phyloP scores from a whole-genome alignment of 1,140 invertebrate genomes.

The Halictus rubicundus region DNA sequence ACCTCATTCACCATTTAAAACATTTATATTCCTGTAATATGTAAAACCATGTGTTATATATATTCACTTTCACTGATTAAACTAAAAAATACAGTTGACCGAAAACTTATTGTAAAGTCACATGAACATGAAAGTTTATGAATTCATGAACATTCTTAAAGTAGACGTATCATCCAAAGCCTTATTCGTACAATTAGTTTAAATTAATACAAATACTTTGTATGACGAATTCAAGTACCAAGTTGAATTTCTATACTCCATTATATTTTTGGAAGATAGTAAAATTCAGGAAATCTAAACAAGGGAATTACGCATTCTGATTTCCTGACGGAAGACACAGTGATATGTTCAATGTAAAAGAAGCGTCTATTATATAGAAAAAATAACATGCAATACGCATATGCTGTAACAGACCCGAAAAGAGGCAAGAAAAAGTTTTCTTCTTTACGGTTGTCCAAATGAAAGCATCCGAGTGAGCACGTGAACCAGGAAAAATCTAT shows the following conservation, averaged over 20 bases:
- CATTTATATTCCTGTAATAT: neutral
- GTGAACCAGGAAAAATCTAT: conserved; percentile 52
- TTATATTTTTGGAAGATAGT: neutral
- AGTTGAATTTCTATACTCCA: neutral
- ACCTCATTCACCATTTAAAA: conserved; percentile 1
- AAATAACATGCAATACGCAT: conserved; percentile 7
- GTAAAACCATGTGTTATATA: neutral
- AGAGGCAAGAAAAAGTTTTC: neutral
- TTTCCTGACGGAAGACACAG: conserved; percentile 2
- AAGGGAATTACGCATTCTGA: neutral
- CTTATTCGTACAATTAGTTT: conserved; percentile 2
- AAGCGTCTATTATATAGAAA: neutral
- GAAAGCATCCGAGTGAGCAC: conserved; percentile 11
- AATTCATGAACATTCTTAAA: neutral
- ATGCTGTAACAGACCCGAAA: neutral
- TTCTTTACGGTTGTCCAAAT: neutral
- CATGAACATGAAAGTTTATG: neutral
- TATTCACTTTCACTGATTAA: neutral
- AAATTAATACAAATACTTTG: neutral
- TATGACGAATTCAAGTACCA: neutral
- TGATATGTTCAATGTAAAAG: neutral
- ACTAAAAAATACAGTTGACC: neutral
- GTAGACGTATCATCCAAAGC: neutral
- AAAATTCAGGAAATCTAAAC: conserved; percentile 7
- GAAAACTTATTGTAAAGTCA: neutral